Evolutionary conservation across 2,888 invertebrate genomes (phyloP), one percentile per base, ranked within the genome.

Genomic region (Adineta ricciae): DNA sequence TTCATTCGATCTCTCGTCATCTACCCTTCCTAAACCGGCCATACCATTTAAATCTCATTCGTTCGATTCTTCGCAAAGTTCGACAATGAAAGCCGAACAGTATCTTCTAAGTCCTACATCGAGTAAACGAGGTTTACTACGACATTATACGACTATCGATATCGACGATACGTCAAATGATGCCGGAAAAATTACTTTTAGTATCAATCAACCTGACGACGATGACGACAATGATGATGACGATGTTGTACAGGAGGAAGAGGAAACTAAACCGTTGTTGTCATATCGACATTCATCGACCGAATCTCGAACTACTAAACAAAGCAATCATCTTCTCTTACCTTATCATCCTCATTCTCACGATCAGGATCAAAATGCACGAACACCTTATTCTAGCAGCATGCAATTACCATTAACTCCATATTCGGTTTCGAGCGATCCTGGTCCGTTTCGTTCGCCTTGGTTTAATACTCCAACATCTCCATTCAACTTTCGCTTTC

Each of bases 71-170:
- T 38, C 64, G 16, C 1, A 16, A 27, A 27, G 56, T 4, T 27
- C 56, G 27, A 27, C 11, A 8, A 27, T 2, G n/a, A 27, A 27
- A 5, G 11, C 24, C 24, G 56, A 64, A 21, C 46, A 46, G 11
- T 46, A 11, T 46, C 46, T 11, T 46, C 5, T 46, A 46, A 46
- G 46, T 46, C 73, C 9, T 41, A 41, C 78, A 78, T 41, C 36
- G 11, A 78, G 78, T 41, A 78, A 41, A 78, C 78, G 78, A 24
- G 41, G 78, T 78, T 78, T 78, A 78, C 8, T 64, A 64, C 64
- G 32, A 64, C 32, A 4, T 64, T 64, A 19, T 64, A n/a, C 32
- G 32, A 78, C 41, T 24, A 78, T 78, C n/a, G 78, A 78, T 78
- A 41, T 41, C 4, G 78, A 78, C n/a, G 78, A 78, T 78, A n/a